Evolutionary conservation across 2,888 invertebrate species (phyloP).

Genomic region (Clitarchus hookeri): DNA sequence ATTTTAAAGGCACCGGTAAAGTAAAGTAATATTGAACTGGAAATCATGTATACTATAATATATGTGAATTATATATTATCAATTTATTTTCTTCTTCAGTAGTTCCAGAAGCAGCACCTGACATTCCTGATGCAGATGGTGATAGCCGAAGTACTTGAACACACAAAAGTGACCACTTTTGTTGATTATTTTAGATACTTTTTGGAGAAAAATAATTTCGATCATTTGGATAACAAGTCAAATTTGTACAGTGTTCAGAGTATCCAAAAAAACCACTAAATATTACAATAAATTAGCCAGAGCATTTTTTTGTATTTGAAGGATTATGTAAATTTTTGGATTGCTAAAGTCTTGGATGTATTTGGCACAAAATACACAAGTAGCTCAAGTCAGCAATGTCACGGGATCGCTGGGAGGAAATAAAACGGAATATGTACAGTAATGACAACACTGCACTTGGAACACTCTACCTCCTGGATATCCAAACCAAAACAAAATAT

Average conservation of each 20-base stretch:
- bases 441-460: conserved; percentile 15
- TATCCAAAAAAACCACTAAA: not conserved
- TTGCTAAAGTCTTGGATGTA: not conserved
- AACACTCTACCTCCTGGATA: not conserved
- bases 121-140: too few species aligned
- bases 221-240: not conserved
- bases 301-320: not conserved
- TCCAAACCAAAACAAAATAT: not conserved
- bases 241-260: not conserved
- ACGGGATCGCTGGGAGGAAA: not conserved
- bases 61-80: too few species aligned
- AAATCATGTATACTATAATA: too few species aligned
- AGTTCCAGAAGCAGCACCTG: too few species aligned
- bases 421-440: not conserved
- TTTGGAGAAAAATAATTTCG: not conserved
- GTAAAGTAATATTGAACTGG: too few species aligned
- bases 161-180: not conserved
- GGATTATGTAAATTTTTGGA: not conserved
- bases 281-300: not conserved
- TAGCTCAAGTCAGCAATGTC: not conserved
- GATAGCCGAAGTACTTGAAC: not conserved
- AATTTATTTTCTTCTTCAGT: too few species aligned
- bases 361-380: not conserved
- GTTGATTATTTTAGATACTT: conserved; percentile 19
- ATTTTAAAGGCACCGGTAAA: too few species aligned